These are phyloP conservation scores for Lepilemur ruficaudatus DNA, from an alignment of 2,797 vertebrate genomes.

Conservation along the genomic window DNA sequence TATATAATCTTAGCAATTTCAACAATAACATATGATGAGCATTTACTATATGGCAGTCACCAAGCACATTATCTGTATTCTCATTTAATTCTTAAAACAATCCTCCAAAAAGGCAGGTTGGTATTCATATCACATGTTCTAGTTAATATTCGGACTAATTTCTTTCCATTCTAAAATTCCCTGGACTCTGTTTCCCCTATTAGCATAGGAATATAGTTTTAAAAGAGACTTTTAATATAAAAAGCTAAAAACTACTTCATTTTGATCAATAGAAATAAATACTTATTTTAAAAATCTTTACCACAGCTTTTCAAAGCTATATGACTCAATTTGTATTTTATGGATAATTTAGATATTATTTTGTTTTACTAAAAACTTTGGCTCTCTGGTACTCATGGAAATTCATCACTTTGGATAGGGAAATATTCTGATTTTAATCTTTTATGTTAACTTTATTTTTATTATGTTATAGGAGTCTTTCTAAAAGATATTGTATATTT, in stretches of 20 bases:
- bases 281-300: neutral
- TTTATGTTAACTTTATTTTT: neutral
- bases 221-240: neutral
- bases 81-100: neutral
- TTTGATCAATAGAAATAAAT: neutral
- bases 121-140: neutral
- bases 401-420: neutral
- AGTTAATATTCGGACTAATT: neutral
- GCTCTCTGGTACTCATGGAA: neutral
- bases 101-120: neutral
- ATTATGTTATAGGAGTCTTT: neutral
- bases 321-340: neutral
- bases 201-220: neutral
- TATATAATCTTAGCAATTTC: neutral
- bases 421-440: neutral
- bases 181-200: neutral
- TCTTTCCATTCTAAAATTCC: neutral
- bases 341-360: neutral
- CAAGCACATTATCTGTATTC: too few relatives aligned
- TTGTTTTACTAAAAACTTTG: slow-evolving; percentile 7
- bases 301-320: neutral
- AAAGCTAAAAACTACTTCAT: neutral
- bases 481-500: neutral
- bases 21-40: neutral
- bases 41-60: neutral